Base-by-base conservation (phyloP, 2,113 vertebrate genomes). In the Centropus unirufus region DNA sequence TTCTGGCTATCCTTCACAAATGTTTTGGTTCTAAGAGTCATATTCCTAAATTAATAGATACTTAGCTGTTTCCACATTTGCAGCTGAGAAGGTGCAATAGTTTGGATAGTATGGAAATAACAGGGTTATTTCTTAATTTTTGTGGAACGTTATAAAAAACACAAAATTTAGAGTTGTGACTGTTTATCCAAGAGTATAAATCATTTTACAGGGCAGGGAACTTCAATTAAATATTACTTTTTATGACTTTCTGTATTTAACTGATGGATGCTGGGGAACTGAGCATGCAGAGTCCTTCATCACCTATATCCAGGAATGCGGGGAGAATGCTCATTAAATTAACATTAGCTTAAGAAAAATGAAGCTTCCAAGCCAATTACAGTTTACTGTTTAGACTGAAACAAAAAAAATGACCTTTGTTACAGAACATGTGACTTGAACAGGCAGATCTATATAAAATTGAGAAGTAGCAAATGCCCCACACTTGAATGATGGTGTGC, bases 321-420 rank as follows among this genome's bases (percentile, higher is more conserved):
- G 94, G 95, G 89, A 96, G 96, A 96, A 96, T 87, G 77, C 92
- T 97, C 97, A 98, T 98, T 98, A 98, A 98, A 98, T 98, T 97
- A 98, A 97, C 92, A 97, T 98, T 96, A 97, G 63, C 95, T 97
- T 97, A 97, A 97, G 97, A 92, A 98, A 98, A 98, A 97, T 92
- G 47, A 96, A 98, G 98, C 93, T 98, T 97, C 79, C 40, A 29
- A 83, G 94, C 94, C 95, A 97, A 98, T 98, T 98, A 97, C 96
- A 97, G 94, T 96, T 96, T 96, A 93, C 91, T 93, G 40, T 96
- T 97, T 97, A 95, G 94, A 95, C 77, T 90, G 85, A 95, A 93
- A 82, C 47, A 83, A 47, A 93, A 79, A 89, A 94, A 95, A 96
- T 78, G 61, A 93, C 83, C 93, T 95, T 97, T 97, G 93, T 97